These are phyloP conservation scores for Pongo abelii DNA, from an alignment of 2,113 vertebrate species.

Conservation along the genomic window DNA sequence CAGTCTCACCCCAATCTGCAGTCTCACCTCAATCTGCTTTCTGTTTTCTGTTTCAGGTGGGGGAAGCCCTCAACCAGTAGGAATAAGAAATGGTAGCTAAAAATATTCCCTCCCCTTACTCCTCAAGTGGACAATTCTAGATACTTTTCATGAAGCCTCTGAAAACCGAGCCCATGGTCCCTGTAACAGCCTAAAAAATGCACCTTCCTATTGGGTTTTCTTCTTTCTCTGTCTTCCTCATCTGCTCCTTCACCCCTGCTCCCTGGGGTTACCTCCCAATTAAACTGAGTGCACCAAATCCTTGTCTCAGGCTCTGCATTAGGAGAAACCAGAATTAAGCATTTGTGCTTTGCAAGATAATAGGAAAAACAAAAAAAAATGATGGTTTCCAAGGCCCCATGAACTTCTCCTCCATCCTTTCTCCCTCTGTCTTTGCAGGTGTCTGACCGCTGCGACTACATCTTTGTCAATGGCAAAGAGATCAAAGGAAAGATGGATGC, in stretches of 20 bases:
- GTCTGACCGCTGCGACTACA: slow-evolving; percentile 94
- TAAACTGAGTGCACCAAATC: background rate
- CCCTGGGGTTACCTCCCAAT: background rate
- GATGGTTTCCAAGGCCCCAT: fast-evolving
- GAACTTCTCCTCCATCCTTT: background rate
- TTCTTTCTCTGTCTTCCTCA: too few relatives aligned
- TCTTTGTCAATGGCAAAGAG: slow-evolving; percentile 98
- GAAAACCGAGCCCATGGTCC: background rate
- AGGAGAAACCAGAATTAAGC: slow-evolving; percentile 69
- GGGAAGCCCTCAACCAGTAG: too few relatives aligned
- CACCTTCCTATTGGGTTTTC: slow-evolving; percentile 74
- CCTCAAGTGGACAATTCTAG: too few relatives aligned
- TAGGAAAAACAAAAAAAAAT: fast-evolving
- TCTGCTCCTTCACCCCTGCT: background rate
- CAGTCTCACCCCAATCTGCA: background rate
- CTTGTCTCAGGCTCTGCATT: background rate
- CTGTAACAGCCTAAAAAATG: slow-evolving; percentile 79
- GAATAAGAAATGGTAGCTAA: too few relatives aligned
- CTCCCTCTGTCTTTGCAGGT: slow-evolving; percentile 83
- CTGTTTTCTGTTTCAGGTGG: fast-evolving
- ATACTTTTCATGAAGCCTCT: background rate
- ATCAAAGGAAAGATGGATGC: slow-evolving; percentile 93
- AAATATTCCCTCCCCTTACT: fast-evolving
- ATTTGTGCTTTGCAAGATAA: background rate
- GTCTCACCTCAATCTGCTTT: background rate